These are phyloP conservation scores for Andrena chrysosceles DNA, from an alignment of 2,888 invertebrate species.

Conservation along the genomic window DNA sequence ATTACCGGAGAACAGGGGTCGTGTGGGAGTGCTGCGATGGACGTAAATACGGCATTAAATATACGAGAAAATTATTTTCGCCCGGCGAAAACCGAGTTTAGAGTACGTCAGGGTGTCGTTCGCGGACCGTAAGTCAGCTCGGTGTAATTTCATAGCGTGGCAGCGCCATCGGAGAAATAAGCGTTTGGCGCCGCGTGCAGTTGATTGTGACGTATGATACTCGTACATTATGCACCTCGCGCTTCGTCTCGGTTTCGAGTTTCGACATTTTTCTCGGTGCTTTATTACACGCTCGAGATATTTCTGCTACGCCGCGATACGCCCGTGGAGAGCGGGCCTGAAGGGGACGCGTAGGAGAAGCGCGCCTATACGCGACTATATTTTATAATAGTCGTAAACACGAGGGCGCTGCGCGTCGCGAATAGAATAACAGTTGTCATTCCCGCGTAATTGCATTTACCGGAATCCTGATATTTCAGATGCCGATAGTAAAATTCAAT, in stretches of 20 bases:
- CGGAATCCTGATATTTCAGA: background rate
- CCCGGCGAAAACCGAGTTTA: constrained; percentile 60
- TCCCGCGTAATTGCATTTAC: constrained; percentile 9
- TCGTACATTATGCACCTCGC: constrained; percentile 79
- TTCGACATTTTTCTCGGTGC: constrained; percentile 80
- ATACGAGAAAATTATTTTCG: constrained; percentile 69
- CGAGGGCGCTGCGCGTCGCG: constrained; percentile 5
- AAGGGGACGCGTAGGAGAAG: constrained; percentile 10
- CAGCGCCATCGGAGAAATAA: constrained; percentile 79
- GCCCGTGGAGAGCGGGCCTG: constrained; percentile 36
- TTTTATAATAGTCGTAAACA: constrained; percentile 43
- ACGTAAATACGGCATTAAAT: constrained; percentile 67
- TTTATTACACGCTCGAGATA: constrained; percentile 80
- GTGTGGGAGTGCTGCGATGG: constrained; percentile 53
- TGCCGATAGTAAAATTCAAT: constrained; percentile 11
- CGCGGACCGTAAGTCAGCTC: constrained; percentile 73
- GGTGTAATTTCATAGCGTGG: constrained; percentile 74
- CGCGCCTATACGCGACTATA: background rate
- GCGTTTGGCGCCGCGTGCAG: constrained; percentile 81
- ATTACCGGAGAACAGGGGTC: constrained; percentile 55
- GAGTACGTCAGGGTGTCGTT: constrained; percentile 68
- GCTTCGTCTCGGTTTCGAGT: constrained; percentile 79
- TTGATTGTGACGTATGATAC: constrained; percentile 81
- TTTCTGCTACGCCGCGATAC: constrained; percentile 69
- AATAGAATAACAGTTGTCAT: constrained; percentile 37